Evolutionary conservation across 2,797 vertebrate species (phyloP).

Genomic region (Acipenser transmontanus): DNA sequence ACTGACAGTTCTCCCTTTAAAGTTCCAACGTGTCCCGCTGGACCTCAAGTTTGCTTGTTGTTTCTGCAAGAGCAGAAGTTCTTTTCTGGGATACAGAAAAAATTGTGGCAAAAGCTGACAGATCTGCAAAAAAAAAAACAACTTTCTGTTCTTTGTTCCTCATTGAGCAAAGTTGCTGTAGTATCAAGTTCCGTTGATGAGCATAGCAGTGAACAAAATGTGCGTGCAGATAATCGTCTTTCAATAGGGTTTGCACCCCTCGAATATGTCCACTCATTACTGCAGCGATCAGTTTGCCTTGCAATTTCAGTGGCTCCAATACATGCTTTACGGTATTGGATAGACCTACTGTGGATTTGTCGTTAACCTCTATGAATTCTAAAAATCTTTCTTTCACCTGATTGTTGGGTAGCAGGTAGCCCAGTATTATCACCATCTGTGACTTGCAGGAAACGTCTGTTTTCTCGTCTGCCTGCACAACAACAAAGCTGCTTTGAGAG

Average conservation of each 20-base stretch:
- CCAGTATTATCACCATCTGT: slow-evolving; percentile 11
- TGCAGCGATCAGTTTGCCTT: slow-evolving; percentile 10
- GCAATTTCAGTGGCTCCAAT: slow-evolving; percentile 14
- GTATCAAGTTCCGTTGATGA: slow-evolving; percentile 12
- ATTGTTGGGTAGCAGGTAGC: slow-evolving; percentile 7
- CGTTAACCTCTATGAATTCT: slow-evolving; percentile 11
- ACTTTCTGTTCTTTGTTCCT: slow-evolving; percentile 17
- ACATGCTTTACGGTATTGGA: slow-evolving; percentile 4
- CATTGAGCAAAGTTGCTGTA: slow-evolving; percentile 18
- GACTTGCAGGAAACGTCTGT: slow-evolving; percentile 9
- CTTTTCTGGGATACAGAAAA: slow-evolving; percentile 15
- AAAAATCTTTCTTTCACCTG: slow-evolving; percentile 8
- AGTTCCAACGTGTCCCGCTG: background rate
- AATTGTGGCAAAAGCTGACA: slow-evolving; percentile 10
- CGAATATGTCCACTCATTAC: slow-evolving; percentile 5
- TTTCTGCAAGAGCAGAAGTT: slow-evolving; percentile 3
- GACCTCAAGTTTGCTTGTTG: background rate
- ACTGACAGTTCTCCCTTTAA: slow-evolving; percentile 10
- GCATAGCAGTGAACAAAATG: slow-evolving; percentile 16
- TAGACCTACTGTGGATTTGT: slow-evolving; percentile 9
- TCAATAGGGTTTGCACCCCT: slow-evolving; percentile 16
- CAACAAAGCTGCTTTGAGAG: background rate
- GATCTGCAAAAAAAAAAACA: slow-evolving; percentile 6
- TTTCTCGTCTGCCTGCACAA: slow-evolving; percentile 11
- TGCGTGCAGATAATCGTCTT: slow-evolving; percentile 16